phyloP scores from a whole-genome alignment of 2,113 vertebrate species.

The Gobius niger region DNA sequence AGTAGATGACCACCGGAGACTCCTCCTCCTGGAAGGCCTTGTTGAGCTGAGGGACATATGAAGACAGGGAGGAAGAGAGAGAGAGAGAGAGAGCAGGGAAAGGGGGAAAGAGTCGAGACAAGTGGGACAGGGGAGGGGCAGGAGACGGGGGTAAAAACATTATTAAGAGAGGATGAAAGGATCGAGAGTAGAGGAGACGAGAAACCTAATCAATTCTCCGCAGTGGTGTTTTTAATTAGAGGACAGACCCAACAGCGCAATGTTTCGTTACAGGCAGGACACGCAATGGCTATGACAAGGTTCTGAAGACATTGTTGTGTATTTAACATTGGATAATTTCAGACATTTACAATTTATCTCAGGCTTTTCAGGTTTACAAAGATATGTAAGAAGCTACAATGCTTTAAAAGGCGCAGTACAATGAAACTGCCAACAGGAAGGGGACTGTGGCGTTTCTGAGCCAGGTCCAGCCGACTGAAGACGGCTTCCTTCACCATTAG shows the following conservation, averaged over 20 bases:
- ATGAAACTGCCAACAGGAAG: too few species aligned
- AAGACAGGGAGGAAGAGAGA: conserved; percentile 13
- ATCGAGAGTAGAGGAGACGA: conserved; percentile 51
- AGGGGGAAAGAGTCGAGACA: conserved; percentile 22
- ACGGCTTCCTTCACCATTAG: too few species aligned
- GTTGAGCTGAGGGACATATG: conserved; percentile 81
- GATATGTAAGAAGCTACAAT: too few species aligned
- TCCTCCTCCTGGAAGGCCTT: conserved; percentile 99
- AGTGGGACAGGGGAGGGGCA: conserved; percentile 34
- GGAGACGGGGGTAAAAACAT: conserved; percentile 12
- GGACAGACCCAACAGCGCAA: conserved; percentile 33
- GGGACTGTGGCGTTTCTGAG: too few species aligned
- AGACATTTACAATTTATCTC: too few species aligned
- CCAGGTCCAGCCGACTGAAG: too few species aligned
- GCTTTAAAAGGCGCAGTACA: too few species aligned
- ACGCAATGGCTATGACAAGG: too few species aligned
- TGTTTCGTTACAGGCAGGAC: conserved; percentile 30
- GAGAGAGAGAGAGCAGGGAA: conserved; percentile 45
- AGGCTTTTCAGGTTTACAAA: too few species aligned
- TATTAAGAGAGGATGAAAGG: conserved; percentile 55
- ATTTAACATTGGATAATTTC: too few species aligned
- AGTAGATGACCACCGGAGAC: conserved; percentile 92
- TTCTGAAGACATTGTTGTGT: too few species aligned
- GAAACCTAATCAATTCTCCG: conserved; percentile 62
- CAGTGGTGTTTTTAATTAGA: conserved; percentile 58